These are phyloP conservation scores for Drosophila neocordata DNA, from an alignment of 1,140 invertebrate species.

Conservation along the genomic window DNA sequence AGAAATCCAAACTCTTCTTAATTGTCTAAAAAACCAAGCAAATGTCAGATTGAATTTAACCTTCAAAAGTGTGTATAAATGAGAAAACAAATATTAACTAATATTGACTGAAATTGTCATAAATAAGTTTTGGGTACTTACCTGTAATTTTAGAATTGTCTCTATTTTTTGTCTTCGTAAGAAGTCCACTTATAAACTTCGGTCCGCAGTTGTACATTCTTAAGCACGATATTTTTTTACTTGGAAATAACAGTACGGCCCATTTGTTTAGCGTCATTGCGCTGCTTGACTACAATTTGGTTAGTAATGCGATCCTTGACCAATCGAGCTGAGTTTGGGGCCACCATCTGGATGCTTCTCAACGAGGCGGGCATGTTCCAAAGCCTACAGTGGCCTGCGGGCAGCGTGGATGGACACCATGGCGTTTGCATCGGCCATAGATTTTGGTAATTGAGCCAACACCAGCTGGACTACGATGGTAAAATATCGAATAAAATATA, in stretches of 20 bases:
- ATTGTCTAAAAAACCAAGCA: too few relatives aligned
- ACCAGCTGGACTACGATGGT: constrained; percentile 96
- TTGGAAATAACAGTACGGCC: constrained; percentile 82
- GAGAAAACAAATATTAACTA: too few relatives aligned
- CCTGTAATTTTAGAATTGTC: too few relatives aligned
- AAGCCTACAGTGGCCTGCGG: constrained; percentile 95
- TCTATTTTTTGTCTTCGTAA: too few relatives aligned
- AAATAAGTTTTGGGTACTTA: too few relatives aligned
- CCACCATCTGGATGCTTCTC: constrained; percentile 96
- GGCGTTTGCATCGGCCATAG: constrained; percentile 97
- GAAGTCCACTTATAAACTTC: constrained; percentile 66
- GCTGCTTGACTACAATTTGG: constrained; percentile 90
- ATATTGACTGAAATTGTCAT: too few relatives aligned
- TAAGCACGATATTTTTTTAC: constrained; percentile 49
- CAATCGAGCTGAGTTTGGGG: constrained; percentile 93
- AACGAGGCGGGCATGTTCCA: constrained; percentile 96
- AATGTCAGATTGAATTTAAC: too few relatives aligned
- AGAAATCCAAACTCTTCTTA: too few relatives aligned
- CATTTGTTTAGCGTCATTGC: constrained; percentile 85
- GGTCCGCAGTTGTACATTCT: constrained; percentile 22
- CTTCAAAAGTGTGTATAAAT: too few relatives aligned
- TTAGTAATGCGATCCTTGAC: constrained; percentile 98
- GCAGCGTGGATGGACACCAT: constrained; percentile 97
- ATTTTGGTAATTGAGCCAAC: constrained; percentile 98
- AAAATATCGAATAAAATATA: constrained; percentile 98